Conservation (phyloP, 2,797 vertebrate genomes). For the Podarcis siculus region DNA sequence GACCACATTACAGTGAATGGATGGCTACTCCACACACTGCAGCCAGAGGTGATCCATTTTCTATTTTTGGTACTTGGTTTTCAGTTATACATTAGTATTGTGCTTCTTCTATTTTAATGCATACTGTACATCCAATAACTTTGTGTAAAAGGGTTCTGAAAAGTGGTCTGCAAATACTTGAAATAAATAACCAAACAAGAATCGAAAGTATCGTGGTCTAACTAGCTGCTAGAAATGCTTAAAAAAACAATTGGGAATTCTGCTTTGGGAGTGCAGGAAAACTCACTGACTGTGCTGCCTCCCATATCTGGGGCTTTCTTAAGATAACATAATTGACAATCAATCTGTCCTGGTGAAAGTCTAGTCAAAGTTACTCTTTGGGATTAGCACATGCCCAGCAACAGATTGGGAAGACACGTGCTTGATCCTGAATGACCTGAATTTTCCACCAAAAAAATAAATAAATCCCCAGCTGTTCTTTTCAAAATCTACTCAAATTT, state of each 20-base stretch:
- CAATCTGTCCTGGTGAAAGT: slow-evolving; percentile 27
- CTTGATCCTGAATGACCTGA: slow-evolving; percentile 55
- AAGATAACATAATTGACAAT: accelerated
- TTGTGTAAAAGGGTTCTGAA: too few relatives aligned
- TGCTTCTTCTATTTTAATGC: too few relatives aligned
- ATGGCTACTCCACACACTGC: background rate
- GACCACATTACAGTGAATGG: background rate
- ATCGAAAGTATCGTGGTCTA: background rate
- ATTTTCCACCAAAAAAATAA: slow-evolving; percentile 51
- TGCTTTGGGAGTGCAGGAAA: background rate
- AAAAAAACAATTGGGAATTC: background rate
- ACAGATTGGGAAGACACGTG: slow-evolving; percentile 51
- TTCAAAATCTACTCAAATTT: background rate
- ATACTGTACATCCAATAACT: too few relatives aligned
- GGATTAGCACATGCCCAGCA: slow-evolving; percentile 38
- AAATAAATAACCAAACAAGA: background rate
- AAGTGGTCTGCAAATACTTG: background rate
- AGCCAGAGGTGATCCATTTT: background rate
- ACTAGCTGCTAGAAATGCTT: background rate
- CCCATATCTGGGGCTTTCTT: background rate
- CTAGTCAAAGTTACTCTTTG: slow-evolving; percentile 8
- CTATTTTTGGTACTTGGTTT: too few relatives aligned
- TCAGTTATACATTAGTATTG: too few relatives aligned
- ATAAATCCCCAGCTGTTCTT: accelerated
- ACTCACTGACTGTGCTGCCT: background rate